phyloP scores from a whole-genome alignment of 1,140 invertebrate species.

The Holotrichia oblita region DNA sequence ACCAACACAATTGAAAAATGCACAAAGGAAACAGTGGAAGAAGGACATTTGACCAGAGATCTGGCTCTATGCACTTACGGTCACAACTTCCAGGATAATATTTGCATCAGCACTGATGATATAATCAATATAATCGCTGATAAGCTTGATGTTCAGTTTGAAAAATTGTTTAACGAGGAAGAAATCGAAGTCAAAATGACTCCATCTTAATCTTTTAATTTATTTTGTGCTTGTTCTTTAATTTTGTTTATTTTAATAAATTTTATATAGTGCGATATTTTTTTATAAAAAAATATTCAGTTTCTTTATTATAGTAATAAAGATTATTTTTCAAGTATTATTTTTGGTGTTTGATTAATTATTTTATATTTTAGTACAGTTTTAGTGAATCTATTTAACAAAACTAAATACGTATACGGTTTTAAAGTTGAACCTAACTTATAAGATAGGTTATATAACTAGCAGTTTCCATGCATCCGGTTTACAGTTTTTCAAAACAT shows the following conservation, averaged over 20 bases:
- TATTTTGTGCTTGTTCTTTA: conserved; percentile 5
- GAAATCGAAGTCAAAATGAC: conserved; percentile 33
- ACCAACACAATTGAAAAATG: conserved; percentile 85
- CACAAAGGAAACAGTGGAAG: conserved; percentile 91
- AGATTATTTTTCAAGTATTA: conserved; percentile 7
- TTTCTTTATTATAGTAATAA: neutral
- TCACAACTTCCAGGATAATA: conserved; percentile 44
- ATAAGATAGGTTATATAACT: too few relatives aligned
- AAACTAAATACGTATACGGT: too few relatives aligned
- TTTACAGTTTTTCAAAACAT: too few relatives aligned
- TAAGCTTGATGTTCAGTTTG: conserved; percentile 35
- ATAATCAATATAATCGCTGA: conserved; percentile 48
- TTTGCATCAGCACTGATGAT: conserved; percentile 46
- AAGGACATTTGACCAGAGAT: conserved; percentile 95
- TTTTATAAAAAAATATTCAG: neutral
- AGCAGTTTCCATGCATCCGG: too few relatives aligned
- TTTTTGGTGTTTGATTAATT: neutral
- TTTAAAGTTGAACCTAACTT: too few relatives aligned
- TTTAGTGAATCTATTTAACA: too few relatives aligned
- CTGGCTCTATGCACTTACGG: conserved; percentile 96
- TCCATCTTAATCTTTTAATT: neutral
- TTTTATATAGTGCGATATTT: neutral
- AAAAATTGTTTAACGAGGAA: conserved; percentile 35
- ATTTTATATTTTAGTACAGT: too few relatives aligned
- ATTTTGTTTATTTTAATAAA: neutral